Conservation (phyloP, 37 sponge, comb jelly and placozoan genomes). For the Chondrosia reniformis region DNA sequence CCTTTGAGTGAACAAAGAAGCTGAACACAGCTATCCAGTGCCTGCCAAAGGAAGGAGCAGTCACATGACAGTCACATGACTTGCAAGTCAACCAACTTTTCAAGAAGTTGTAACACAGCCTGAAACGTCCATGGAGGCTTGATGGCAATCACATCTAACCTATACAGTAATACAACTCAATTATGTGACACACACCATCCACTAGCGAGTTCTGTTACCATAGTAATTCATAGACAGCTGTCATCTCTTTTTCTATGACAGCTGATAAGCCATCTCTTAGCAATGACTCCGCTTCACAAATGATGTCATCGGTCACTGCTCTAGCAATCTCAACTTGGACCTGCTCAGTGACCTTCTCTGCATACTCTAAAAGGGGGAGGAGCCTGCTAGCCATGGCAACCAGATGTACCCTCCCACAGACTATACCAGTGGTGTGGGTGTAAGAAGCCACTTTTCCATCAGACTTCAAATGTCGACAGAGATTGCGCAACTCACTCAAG, state of each 20-base stretch:
- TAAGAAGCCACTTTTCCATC: not conserved
- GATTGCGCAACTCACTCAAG: not conserved
- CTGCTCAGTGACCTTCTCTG: not conserved
- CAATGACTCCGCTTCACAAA: slow-evolving; percentile 27
- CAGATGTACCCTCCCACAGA: too few relatives aligned
- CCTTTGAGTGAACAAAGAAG: not conserved
- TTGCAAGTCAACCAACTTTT: slow-evolving; percentile 26
- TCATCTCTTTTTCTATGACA: slow-evolving; percentile 48
- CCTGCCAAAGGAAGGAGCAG: slow-evolving; percentile 6
- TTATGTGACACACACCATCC: not conserved
- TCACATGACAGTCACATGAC: too few relatives aligned
- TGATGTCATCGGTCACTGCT: not conserved
- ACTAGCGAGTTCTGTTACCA: slow-evolving; percentile 14
- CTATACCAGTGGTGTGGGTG: not conserved
- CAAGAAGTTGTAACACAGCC: slow-evolving; percentile 44
- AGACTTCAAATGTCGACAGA: not conserved
- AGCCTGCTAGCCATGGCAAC: too few relatives aligned
- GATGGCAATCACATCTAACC: slow-evolving; percentile 41
- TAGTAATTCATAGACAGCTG: slow-evolving; percentile 43
- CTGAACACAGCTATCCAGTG: slow-evolving; percentile 80
- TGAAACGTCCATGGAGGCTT: slow-evolving; percentile 83
- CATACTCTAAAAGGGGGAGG: slow-evolving; percentile 12
- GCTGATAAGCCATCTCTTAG: slow-evolving; percentile 36
- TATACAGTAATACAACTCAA: not conserved
- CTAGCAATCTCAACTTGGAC: slow-evolving; percentile 1